Conservation (phyloP, 2,113 vertebrate genomes). For the Podarcis cretensis region DNA sequence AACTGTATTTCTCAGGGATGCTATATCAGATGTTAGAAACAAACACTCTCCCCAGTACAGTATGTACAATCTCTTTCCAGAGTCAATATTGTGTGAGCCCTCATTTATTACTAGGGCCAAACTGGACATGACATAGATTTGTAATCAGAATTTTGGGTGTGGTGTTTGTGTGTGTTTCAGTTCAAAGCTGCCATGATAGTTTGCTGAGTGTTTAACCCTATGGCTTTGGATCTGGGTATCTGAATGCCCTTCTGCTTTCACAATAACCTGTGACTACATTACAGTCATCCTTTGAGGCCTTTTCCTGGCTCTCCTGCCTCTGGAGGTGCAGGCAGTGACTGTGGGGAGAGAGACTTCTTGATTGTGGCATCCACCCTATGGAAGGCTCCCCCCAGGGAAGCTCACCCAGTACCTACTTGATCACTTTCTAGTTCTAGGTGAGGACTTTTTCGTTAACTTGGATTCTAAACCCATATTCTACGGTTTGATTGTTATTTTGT, state of each 20-base stretch:
- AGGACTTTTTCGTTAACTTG: too few relatives aligned
- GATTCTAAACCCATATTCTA: too few relatives aligned
- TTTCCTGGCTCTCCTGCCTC: neutral
- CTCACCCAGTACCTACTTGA: neutral
- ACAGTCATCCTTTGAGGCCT: neutral
- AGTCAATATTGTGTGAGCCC: neutral
- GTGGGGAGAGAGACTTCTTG: neutral
- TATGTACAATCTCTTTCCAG: neutral
- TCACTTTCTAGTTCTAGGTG: too few relatives aligned
- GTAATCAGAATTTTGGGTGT: neutral
- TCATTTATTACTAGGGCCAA: neutral
- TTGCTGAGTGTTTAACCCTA: neutral
- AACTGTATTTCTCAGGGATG: neutral
- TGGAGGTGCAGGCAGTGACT: neutral
- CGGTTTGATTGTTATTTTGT: too few relatives aligned
- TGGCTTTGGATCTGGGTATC: neutral
- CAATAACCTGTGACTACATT: neutral
- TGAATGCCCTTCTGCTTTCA: neutral
- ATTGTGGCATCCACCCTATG: neutral
- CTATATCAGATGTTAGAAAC: neutral
- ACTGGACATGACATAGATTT: neutral
- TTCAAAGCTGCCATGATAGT: neutral
- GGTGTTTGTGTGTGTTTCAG: neutral
- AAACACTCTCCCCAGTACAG: neutral
- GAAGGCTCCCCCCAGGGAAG: neutral